Evolutionary conservation across 2,113 vertebrate genomes (phyloP).

Genomic region (Entosphenus tridentatus): DNA sequence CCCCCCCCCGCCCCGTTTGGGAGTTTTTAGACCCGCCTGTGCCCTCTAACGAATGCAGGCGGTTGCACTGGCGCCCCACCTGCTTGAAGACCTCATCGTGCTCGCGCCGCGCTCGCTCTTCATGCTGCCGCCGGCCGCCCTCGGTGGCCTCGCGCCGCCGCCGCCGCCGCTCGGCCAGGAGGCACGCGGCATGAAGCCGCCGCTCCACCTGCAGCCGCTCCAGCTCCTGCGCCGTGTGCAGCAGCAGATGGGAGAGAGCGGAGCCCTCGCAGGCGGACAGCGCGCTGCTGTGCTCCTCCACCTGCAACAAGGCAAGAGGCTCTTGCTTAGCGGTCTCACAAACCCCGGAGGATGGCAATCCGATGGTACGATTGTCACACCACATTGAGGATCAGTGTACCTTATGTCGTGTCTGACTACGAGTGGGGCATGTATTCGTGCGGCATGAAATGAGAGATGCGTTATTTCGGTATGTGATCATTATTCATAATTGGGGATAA

Average conservation of each 20-base stretch:
- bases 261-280: conserved; percentile 28
- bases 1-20: no score
- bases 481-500: no score
- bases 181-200: conserved; percentile 42
- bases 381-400: no score
- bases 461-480: no score
- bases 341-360: no score
- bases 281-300: conserved; percentile 28
- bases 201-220: conserved; percentile 55
- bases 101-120: conserved; percentile 33
- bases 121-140: conserved; percentile 51
- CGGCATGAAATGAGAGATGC: no score
- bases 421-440: no score
- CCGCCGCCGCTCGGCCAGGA: conserved; percentile 55
- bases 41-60: conserved; percentile 1
- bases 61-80: conserved; percentile 18
- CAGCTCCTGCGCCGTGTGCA: conserved; percentile 50
- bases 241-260: no score
- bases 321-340: conserved; percentile 21
- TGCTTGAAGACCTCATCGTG: conserved; percentile 67
- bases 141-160: conserved; percentile 54
- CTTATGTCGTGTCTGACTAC: no score
- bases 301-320: conserved; percentile 25
- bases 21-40: conserved; percentile 5
- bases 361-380: no score